phyloP scores from a whole-genome alignment of 1,140 invertebrate genomes.

The Drosophila nigromelanica region DNA sequence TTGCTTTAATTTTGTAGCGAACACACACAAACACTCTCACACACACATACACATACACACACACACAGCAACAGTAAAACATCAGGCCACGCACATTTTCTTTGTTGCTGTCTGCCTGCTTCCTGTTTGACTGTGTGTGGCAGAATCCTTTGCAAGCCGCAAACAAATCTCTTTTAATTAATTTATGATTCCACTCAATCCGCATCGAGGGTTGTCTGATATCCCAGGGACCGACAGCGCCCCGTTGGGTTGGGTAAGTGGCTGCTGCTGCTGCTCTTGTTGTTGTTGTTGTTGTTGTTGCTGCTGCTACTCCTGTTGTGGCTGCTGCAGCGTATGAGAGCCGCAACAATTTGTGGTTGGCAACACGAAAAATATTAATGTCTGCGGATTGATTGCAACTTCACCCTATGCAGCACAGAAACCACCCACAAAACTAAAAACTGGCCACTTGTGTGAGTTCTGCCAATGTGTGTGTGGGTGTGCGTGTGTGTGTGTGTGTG shows the following conservation, averaged over 20 bases:
- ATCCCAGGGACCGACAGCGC: slow-evolving; percentile 17
- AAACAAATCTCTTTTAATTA: slow-evolving; percentile 84
- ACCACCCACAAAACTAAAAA: slow-evolving; percentile 39
- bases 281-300: neutral
- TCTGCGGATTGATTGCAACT: slow-evolving; percentile 80
- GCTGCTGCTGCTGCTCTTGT: slow-evolving; percentile 49
- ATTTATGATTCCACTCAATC: slow-evolving; percentile 83
- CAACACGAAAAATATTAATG: slow-evolving; percentile 83
- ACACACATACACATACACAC: slow-evolving; percentile 21
- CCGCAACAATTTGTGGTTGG: slow-evolving; percentile 80
- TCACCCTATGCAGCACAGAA: neutral
- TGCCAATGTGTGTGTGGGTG: slow-evolving; percentile 24
- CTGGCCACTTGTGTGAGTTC: slow-evolving; percentile 65
- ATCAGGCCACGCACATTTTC: slow-evolving; percentile 67
- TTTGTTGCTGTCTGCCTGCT: slow-evolving; percentile 54
- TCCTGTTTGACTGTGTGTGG: slow-evolving; percentile 53
- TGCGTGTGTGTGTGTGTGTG: slow-evolving; percentile 34
- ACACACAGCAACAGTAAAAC: slow-evolving; percentile 18
- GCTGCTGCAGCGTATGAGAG: slow-evolving; percentile 38
- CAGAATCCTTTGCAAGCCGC: slow-evolving; percentile 81
- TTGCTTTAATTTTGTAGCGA: slow-evolving; percentile 77
- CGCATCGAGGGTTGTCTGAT: slow-evolving; percentile 75
- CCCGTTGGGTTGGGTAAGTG: slow-evolving; percentile 23
- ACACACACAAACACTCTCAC: slow-evolving; percentile 29
- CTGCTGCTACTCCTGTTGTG: slow-evolving; percentile 15